Percentiles rank a stretch among this genome's conserved stretches.
Evolutionary conservation across 2,888 invertebrate genomes (phyloP).

Genomic region (Graphium colonna): DNA sequence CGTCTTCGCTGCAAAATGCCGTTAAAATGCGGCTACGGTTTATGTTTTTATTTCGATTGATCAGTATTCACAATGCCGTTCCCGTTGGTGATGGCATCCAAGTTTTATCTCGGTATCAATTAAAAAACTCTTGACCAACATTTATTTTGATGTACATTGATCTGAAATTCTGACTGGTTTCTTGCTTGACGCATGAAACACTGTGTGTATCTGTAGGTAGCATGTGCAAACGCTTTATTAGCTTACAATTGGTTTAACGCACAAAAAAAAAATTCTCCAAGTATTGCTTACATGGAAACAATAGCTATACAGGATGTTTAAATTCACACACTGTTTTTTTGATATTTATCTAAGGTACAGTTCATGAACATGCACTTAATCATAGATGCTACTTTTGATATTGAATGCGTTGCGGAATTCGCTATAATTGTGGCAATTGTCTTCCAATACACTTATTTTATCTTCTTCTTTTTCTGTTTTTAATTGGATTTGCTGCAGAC

Average conservation of each 20-base stretch:
- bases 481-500: too few relatives aligned
- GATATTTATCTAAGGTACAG: conserved; percentile 17
- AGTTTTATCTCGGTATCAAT: background rate
- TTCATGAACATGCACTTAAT: conserved; percentile 6
- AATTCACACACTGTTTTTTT: conserved; percentile 12
- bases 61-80: background rate
- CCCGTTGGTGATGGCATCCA: conserved; percentile 7
- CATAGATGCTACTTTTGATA: background rate
- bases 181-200: background rate
- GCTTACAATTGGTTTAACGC: conserved; percentile 9
- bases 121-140: background rate
- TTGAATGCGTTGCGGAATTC: too few relatives aligned
- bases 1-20: conserved; percentile 13
- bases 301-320: conserved; percentile 16
- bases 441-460: too few relatives aligned
- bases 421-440: background rate
- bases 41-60: conserved; percentile 8
- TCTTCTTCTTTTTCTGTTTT: too few relatives aligned
- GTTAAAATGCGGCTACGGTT: conserved; percentile 7
- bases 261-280: too few relatives aligned
- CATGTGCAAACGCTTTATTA: conserved; percentile 2
- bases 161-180: background rate
- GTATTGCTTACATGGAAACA: conserved; percentile 9
- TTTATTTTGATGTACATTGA: background rate
- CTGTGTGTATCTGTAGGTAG: too few relatives aligned